phyloP scores from a whole-genome alignment of 2,113 vertebrate genomes.

The Sylvietta virens region DNA sequence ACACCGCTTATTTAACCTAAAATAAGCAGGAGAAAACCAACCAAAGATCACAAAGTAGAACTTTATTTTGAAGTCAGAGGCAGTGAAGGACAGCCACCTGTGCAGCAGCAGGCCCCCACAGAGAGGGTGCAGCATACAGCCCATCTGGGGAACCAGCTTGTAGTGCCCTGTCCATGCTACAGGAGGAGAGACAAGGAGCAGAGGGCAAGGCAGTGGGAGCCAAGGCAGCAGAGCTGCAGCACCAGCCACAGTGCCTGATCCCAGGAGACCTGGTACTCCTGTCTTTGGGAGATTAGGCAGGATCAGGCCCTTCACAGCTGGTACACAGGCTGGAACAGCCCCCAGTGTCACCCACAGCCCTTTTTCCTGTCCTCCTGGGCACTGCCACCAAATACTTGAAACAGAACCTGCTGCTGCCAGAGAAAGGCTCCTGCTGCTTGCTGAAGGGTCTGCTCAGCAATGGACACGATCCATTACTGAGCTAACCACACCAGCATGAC shows the following conservation, averaged over 20 bases:
- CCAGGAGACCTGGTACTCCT: not conserved
- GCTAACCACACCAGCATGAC: not conserved
- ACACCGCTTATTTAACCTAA: not conserved
- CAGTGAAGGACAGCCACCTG: not conserved
- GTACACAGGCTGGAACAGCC: not conserved
- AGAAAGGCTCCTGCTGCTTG: not conserved
- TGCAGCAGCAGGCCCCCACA: constrained; percentile 27
- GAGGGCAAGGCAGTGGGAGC: not conserved
- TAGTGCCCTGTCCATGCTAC: accelerated
- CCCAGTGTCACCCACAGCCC: accelerated
- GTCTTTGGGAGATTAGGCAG: not conserved
- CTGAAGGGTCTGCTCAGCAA: not conserved
- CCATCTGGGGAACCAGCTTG: not conserved
- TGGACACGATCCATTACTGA: not conserved
- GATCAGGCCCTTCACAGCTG: not conserved
- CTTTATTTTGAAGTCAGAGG: constrained; percentile 4
- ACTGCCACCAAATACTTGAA: not conserved
- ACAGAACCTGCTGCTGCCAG: constrained; percentile 9
- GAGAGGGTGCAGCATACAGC: not conserved
- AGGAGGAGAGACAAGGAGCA: not conserved
- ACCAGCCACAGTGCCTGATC: accelerated
- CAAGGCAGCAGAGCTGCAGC: not conserved
- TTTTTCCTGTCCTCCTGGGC: not conserved
- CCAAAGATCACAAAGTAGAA: not conserved
- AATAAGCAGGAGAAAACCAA: not conserved